Base-by-base conservation (phyloP, 2,888 invertebrate genomes). In the Masnerella sp. region DNA sequence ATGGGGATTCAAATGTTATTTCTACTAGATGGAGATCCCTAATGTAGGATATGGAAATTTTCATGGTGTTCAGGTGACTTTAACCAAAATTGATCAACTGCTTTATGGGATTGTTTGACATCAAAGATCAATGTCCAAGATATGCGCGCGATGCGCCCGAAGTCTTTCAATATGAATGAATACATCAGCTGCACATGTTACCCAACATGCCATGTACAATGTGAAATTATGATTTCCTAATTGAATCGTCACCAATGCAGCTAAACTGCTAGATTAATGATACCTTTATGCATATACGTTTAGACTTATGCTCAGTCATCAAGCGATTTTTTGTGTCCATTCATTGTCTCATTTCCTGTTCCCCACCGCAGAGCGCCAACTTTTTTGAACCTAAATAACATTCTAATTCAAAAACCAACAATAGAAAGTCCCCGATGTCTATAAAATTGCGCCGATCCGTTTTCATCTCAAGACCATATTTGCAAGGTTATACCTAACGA, bases 141-240 rank as follows among this genome's bases (percentile, higher is more conserved):
- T 54, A 54, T 14, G 22, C 22, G n/a, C 8, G 25, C 14, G 22
- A 36, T 25, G 9, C 28, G 30, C 32, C 42, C 14, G 32, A 32
- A 22, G 43, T 14, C 43, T 45, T 45, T 58, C 45, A 32, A 36
- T 58, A 25, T 0, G 11, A 5, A 34, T 36, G 32, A 43, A 58
- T 45, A 36, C 38, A 15, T 40, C 14, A 30, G 9, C 12, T 5
- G 15, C n/a, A 14, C 28, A n/a, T n/a, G n/a, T n/a, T n/a, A n/a
- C n/a, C n/a, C n/a, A n/a, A n/a, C n/a, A n/a, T n/a, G n/a, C 9
- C 9, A n/a, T 11, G 17, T 25, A 2, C 45, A 49, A 28, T 18
- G 14, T 18, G 20, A 22, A 51, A 62, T 51, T 62, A 51, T 32
- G 40, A 32, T 42, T 62, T 62, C 51, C 15, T 62, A 49, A 61